Evolutionary conservation across 2,113 vertebrate genomes (phyloP).

Genomic region (Stigmatopora nigra): DNA sequence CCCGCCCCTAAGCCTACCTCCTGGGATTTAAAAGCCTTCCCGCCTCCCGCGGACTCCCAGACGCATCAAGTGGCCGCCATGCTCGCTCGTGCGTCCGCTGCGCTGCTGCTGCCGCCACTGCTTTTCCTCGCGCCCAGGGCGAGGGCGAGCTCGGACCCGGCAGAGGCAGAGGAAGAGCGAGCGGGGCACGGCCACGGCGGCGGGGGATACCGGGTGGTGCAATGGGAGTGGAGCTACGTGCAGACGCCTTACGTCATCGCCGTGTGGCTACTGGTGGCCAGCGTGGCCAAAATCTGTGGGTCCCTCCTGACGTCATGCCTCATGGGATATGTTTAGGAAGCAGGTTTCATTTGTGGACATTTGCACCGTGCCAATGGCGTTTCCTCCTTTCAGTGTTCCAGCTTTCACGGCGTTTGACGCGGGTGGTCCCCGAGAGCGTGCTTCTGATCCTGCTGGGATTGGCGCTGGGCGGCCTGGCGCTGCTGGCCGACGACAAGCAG

Average conservation of each 20-base stretch:
- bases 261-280: conserved; percentile 91
- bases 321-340: too few relatives aligned
- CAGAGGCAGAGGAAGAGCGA: conserved; percentile 17
- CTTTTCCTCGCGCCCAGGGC: background rate
- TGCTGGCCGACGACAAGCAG: conserved; percentile 87
- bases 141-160: background rate
- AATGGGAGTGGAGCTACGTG: conserved; percentile 92
- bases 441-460: conserved; percentile 91
- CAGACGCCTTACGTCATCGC: conserved; percentile 89
- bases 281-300: conserved; percentile 91
- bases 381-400: conserved; percentile 79
- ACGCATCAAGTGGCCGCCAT: too few relatives aligned
- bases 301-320: conserved; percentile 28
- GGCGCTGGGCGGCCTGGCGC: conserved; percentile 86
- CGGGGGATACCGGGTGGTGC: conserved; percentile 76
- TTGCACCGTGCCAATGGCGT: too few relatives aligned
- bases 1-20: too few relatives aligned
- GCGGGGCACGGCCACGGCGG: conserved; percentile 56
- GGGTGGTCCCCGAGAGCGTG: conserved; percentile 89
- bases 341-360: too few relatives aligned
- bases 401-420: conserved; percentile 87
- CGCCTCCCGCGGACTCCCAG: too few relatives aligned
- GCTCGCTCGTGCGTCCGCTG: background rate
- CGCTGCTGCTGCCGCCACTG: background rate
- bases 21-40: too few relatives aligned